These are phyloP conservation scores for Sclerurus mexicanus DNA, from an alignment of 2,113 vertebrate genomes.

Conservation along the genomic window DNA sequence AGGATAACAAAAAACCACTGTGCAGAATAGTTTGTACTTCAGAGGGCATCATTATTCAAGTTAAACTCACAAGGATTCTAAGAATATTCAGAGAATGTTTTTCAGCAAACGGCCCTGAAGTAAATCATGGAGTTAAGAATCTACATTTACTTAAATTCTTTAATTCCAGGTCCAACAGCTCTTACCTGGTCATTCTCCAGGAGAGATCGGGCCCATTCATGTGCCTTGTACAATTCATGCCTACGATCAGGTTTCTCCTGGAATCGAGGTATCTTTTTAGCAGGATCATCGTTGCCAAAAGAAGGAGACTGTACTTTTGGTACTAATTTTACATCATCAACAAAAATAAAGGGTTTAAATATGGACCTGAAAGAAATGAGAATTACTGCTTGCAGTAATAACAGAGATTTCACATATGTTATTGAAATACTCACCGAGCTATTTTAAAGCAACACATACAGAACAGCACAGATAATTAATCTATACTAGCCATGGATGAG, in stretches of 20 bases:
- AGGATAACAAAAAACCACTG: neutral
- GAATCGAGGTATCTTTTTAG: conserved; percentile 78
- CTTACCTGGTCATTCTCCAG: conserved; percentile 76
- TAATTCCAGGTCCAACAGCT: neutral
- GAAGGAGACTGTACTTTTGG: conserved; percentile 79
- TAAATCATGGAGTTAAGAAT: neutral
- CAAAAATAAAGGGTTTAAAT: conserved; percentile 87
- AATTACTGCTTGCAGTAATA: neutral
- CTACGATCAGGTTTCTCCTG: conserved; percentile 79
- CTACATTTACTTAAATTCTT: neutral
- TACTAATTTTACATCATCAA: conserved; percentile 78
- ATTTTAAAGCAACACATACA: neutral
- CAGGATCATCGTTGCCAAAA: conserved; percentile 77
- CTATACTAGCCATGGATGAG: neutral
- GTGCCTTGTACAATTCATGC: conserved; percentile 81
- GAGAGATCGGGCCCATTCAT: conserved; percentile 71
- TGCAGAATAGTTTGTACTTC: neutral
- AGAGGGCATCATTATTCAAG: neutral
- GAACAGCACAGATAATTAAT: neutral
- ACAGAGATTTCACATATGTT: neutral
- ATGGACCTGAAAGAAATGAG: conserved; percentile 75
- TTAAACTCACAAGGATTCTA: neutral
- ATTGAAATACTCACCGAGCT: neutral
- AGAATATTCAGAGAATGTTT: neutral
- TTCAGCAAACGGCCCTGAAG: neutral